phyloP scores from a whole-genome alignment of 1,140 invertebrate species.

The Megathymus violae region DNA sequence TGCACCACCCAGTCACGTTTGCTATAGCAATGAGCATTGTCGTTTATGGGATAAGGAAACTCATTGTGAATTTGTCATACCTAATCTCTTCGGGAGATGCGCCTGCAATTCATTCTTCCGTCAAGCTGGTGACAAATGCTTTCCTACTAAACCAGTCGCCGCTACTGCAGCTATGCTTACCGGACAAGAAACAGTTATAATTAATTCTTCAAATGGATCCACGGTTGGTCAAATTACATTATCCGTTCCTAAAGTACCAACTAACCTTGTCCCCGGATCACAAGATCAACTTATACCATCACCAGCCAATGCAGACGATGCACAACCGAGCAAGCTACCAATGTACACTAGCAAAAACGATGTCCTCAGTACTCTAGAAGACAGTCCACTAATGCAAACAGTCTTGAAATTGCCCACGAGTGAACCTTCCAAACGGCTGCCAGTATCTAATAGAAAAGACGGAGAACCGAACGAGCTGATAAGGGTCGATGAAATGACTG shows the following conservation, averaged over 20 bases:
- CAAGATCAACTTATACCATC: constrained; percentile 46
- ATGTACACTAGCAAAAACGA: constrained; percentile 70
- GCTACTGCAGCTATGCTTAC: constrained; percentile 71
- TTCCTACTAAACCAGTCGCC: constrained; percentile 71
- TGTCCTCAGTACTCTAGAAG: constrained; percentile 67
- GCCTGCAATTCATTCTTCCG: constrained; percentile 89
- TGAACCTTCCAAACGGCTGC: constrained; percentile 63
- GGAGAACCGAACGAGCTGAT: constrained; percentile 68
- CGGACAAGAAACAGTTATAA: constrained; percentile 56
- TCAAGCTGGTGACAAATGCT: constrained; percentile 87
- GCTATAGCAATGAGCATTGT: constrained; percentile 95
- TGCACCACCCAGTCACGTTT: constrained; percentile 93
- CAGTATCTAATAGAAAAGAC: constrained; percentile 66
- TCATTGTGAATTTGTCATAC: constrained; percentile 94
- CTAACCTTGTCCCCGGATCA: constrained; percentile 38
- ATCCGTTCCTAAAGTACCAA: constrained; percentile 34
- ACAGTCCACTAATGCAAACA: constrained; percentile 71
- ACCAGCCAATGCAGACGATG: constrained; percentile 55
- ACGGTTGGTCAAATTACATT: constrained; percentile 28
- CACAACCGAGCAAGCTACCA: constrained; percentile 65
- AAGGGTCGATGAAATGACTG: constrained; percentile 71
- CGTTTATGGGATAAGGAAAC: constrained; percentile 91
- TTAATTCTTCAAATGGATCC: constrained; percentile 49
- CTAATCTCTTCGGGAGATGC: constrained; percentile 94
- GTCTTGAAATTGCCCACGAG: constrained; percentile 67